A percentile compares a stretch with the other conserved stretches of the same genome.
These are phyloP conservation scores for Drosophila rubida DNA, from an alignment of 2,888 invertebrate species.

Conservation along the genomic window DNA sequence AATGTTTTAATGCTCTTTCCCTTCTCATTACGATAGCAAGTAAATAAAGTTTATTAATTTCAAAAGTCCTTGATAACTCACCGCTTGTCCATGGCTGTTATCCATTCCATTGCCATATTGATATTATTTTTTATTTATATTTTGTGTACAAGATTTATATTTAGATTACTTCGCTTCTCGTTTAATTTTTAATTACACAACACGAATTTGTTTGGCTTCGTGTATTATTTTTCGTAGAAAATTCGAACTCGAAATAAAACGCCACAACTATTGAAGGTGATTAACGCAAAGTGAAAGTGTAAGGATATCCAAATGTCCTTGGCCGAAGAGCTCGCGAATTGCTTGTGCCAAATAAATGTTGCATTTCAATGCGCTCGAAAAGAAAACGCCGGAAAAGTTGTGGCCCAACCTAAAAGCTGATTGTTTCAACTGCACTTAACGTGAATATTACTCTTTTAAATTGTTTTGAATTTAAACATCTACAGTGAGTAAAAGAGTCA, in stretches of 20 bases:
- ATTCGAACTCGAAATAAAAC: slow-evolving; percentile 13
- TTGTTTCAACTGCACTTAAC: slow-evolving; percentile 45
- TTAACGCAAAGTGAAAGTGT: slow-evolving; percentile 39
- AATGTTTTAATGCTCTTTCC: no score
- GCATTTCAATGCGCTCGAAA: slow-evolving; percentile 40
- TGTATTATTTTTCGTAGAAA: slow-evolving; percentile 3
- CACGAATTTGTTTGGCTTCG: neutral
- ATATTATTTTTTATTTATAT: slow-evolving; percentile 1
- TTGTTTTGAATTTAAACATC: slow-evolving; percentile 44
- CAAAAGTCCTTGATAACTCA: slow-evolving; percentile 66
- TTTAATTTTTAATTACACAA: slow-evolving; percentile 3
- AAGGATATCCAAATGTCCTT: slow-evolving; percentile 42
- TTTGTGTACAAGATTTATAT: neutral
- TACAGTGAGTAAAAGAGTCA: slow-evolving; percentile 21
- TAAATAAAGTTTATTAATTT: no score
- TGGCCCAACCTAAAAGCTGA: slow-evolving; percentile 38
- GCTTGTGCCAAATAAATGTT: slow-evolving; percentile 48
- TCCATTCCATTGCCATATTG: slow-evolving; percentile 86
- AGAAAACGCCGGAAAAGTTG: slow-evolving; percentile 55
- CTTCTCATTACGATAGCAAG: no score
- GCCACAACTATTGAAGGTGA: slow-evolving; percentile 44
- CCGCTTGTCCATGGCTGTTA: slow-evolving; percentile 87
- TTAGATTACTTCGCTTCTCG: neutral
- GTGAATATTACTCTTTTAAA: slow-evolving; percentile 23
- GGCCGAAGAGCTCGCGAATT: slow-evolving; percentile 27